Evolutionary conservation across 2,888 invertebrate genomes (phyloP).

Genomic region (Acleris sparsana): DNA sequence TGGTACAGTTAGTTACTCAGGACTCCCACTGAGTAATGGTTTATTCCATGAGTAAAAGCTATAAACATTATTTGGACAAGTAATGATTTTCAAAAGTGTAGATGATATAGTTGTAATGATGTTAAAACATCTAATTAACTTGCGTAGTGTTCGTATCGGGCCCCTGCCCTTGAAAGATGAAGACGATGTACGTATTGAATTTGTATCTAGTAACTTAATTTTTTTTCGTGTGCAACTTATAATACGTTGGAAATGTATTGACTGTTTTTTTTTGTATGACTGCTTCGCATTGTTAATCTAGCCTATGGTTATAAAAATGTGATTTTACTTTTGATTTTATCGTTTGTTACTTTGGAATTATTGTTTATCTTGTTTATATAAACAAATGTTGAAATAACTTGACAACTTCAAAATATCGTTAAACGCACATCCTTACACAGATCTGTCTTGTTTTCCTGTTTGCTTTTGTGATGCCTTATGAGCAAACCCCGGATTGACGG

Average conservation of each 20-base stretch:
- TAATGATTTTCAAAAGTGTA: slow-evolving; percentile 58
- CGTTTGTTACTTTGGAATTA: no score
- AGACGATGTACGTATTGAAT: slow-evolving; percentile 41
- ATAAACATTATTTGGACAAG: slow-evolving; percentile 36
- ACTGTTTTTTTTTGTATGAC: no score
- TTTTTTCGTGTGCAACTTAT: no score
- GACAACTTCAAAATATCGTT: no score
- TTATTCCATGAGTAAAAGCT: slow-evolving; percentile 30
- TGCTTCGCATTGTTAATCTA: no score
- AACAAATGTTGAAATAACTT: no score
- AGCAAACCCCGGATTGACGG: no score
- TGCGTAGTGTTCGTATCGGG: slow-evolving; percentile 43
- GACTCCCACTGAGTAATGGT: slow-evolving; percentile 31
- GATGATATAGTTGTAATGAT: slow-evolving; percentile 55
- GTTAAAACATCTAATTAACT: slow-evolving; percentile 60
- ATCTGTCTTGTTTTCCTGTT: slow-evolving; percentile 8
- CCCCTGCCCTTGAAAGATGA: slow-evolving; percentile 38
- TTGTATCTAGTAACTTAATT: neutral
- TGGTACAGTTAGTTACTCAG: slow-evolving; percentile 14
- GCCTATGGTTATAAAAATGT: no score
- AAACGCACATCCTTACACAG: no score
- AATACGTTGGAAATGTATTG: no score
- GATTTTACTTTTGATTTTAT: no score
- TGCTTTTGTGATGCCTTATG: neutral
- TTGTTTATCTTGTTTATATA: no score